Conservation (phyloP, 2,888 invertebrate genomes). For the Drosophila paramelanica region DNA sequence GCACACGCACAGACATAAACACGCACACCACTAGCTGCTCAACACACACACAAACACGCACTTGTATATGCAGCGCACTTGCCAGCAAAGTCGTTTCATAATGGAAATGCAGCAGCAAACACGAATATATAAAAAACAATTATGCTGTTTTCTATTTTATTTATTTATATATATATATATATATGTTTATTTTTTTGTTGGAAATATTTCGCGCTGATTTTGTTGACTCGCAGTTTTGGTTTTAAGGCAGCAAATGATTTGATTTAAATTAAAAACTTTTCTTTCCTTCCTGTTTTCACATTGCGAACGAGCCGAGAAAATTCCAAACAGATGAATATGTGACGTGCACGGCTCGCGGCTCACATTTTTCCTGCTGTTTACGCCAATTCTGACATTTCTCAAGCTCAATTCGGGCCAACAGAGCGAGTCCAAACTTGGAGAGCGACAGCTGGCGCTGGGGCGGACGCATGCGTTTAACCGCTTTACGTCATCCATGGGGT, state of each 20-base stretch:
- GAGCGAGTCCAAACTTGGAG: not conserved
- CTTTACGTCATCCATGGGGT: conserved; percentile 70
- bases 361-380: conserved; percentile 77
- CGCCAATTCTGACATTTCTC: conserved; percentile 74
- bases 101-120: conserved; percentile 51
- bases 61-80: conserved; percentile 49
- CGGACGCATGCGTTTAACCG: conserved; percentile 58
- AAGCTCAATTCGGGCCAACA: conserved; percentile 21
- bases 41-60: conserved; percentile 40
- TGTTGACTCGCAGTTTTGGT: conserved; percentile 41
- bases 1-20: conserved; percentile 8
- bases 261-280: conserved; percentile 43
- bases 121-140: not conserved
- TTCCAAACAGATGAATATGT: conserved; percentile 74
- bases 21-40: conserved; percentile 10
- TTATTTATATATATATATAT: not conserved
- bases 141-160: conserved; percentile 1
- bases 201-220: conserved; percentile 16
- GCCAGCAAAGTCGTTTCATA: conserved; percentile 58
- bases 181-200: conserved; percentile 3
- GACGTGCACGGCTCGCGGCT: conserved; percentile 68
- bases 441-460: conserved; percentile 24
- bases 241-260: conserved; percentile 71
- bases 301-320: conserved; percentile 68
- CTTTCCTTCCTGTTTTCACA: conserved; percentile 29